Conservation (phyloP, 2,797 vertebrate species). For the Borostomias antarcticus region DNA sequence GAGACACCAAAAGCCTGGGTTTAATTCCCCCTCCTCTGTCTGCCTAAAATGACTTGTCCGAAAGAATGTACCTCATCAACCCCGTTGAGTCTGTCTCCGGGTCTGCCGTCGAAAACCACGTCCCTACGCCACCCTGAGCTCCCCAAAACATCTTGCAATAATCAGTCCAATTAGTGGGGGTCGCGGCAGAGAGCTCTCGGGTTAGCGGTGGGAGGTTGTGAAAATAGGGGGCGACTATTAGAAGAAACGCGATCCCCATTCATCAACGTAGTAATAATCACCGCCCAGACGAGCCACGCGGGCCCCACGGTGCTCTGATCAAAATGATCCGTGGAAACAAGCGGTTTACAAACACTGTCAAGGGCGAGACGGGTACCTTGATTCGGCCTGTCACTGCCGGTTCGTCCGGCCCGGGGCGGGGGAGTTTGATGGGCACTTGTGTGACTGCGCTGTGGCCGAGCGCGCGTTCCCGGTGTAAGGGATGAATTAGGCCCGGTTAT, state of each 20-base stretch:
- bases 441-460: slow-evolving; percentile 18
- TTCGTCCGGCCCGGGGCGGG: slow-evolving; percentile 27
- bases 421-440: slow-evolving; percentile 19
- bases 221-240: slow-evolving; percentile 91
- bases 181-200: slow-evolving; percentile 83
- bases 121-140: slow-evolving; percentile 41
- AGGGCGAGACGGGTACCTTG: slow-evolving; percentile 71
- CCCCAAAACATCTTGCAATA: slow-evolving; percentile 87
- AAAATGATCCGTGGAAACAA: slow-evolving; percentile 85
- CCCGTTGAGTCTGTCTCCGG: slow-evolving; percentile 62
- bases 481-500: slow-evolving; percentile 9
- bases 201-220: slow-evolving; percentile 90
- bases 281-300: slow-evolving; percentile 67
- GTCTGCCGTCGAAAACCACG: slow-evolving; percentile 47
- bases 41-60: slow-evolving; percentile 45
- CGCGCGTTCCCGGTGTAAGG: background rate
- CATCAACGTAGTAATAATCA: slow-evolving; percentile 86
- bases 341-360: slow-evolving; percentile 91
- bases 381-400: slow-evolving; percentile 67
- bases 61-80: slow-evolving; percentile 74
- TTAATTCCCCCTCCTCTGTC: slow-evolving; percentile 55
- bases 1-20: slow-evolving; percentile 64
- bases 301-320: slow-evolving; percentile 76
- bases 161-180: slow-evolving; percentile 92
- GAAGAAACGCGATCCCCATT: slow-evolving; percentile 89